Base-by-base conservation (phyloP, 2,888 invertebrate species). In the Sphaeridia pumilis region DNA sequence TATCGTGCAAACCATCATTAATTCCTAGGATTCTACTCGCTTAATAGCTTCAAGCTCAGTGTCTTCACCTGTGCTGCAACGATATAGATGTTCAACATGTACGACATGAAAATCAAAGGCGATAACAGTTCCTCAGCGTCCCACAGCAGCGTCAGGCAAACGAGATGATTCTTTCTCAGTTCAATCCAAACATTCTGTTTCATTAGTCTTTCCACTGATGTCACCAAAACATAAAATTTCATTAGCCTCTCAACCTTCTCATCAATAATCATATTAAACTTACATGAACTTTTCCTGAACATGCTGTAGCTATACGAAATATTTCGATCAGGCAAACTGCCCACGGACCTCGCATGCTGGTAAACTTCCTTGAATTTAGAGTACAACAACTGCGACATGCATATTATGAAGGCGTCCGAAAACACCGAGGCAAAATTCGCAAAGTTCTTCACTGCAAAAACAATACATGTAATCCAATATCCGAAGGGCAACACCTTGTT, bases 21-120 rank as follows among this genome's bases (percentile, higher is more conserved):
- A n/a, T n/a, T n/a, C n/a, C n/a, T n/a, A n/a, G n/a, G n/a, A n/a
- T n/a, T n/a, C n/a, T n/a, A n/a, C n/a, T n/a, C n/a, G n/a, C n/a
- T n/a, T n/a, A n/a, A n/a, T n/a, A n/a, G n/a, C n/a, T n/a, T n/a
- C n/a, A n/a, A n/a, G n/a, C n/a, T n/a, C n/a, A n/a, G n/a, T n/a
- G 4, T 5, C 14, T 31, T 7, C 20, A 61, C 61, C 49, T 58
- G 56, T 12, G 60, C 42, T 26, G 60, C 59, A 36, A 60, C 46
- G 28, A 53, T 56, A 27, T 56, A 60, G 3, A 58, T 58, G 31
- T 57, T 60, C 14, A 54, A 35, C 20, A 55, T 38, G 35, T 55
- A 62, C 4, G 62, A 60, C 2, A 59, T 27, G 21, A 62, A 60
- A n/a, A 62, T 53, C 2, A 62, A 28, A 3, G 62, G 62, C 1